Base-by-base conservation (phyloP, 2,888 invertebrate species). In the Steromphala cineraria region DNA sequence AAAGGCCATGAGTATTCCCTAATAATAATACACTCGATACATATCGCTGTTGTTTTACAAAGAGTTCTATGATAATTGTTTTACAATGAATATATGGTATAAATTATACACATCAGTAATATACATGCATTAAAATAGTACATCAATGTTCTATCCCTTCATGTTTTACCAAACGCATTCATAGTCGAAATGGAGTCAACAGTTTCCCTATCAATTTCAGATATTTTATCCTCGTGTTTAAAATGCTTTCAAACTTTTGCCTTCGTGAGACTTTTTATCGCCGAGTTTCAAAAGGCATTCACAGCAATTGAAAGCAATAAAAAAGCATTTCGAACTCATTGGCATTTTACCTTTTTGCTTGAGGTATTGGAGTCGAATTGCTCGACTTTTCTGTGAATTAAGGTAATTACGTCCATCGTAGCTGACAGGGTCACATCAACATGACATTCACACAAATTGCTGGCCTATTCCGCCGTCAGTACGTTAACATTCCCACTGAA, bases 391-490 rank as follows among this genome's bases (percentile, higher is more conserved):
- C 36, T 71, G 24, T 71, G 71, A 71, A 71, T 71, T 71, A 71
- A 71, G 71, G 36, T 36, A 71, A 71, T 71, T 71, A 71, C 71
- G 28, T 24, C 40, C 71, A 71, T 71, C 71, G 36, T 40, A 40
- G 19, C 71, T 71, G 71, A 71, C 71, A 71, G n/a, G 71, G 19
- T 71, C 71, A 71, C 40, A 71, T 36, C 71, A 71, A 71, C 71
- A 71, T 71, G 40, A 40, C 71, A 71, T 71, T 71, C 71, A 19
- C 24, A 19, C 36, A 71, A 71, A 71, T 71, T 71, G 40, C 71
- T 10, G 31, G 40, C 31, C n/a, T 36, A 36, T 19, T 17, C 71
- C 36, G 24, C 15, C 62, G 62, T 28, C 62, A 62, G 21, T 24
- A 28, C 15, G 24, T 28, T 46, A 28, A 24, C 62, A 46, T 46